phyloP scores from a whole-genome alignment of 2,888 invertebrate genomes.

The Caenorhabditis sp. region DNA sequence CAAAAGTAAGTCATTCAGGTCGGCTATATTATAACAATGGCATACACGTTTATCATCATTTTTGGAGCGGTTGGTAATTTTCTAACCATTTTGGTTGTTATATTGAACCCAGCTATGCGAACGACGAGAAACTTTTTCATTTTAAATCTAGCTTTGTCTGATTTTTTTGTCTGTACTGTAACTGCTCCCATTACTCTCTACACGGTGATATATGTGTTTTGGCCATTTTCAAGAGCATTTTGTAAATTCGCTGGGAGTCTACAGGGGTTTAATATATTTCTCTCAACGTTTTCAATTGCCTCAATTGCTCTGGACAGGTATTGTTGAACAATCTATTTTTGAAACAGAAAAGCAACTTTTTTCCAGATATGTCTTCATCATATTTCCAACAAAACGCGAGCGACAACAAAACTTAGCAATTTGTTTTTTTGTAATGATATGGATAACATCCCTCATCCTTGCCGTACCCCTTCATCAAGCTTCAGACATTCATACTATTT shows the following conservation, averaged over 20 bases:
- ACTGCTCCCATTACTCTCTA: slow-evolving; percentile 89
- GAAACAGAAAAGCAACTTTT: too few relatives aligned
- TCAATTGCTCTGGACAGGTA: slow-evolving; percentile 78
- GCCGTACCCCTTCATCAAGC: slow-evolving; percentile 67
- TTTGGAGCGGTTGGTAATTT: slow-evolving; percentile 86
- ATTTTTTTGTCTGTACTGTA: slow-evolving; percentile 78
- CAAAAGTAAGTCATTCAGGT: slow-evolving; percentile 38
- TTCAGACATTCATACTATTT: slow-evolving; percentile 61
- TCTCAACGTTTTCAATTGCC: slow-evolving; percentile 90
- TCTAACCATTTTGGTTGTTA: slow-evolving; percentile 82
- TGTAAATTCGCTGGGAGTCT: slow-evolving; percentile 87
- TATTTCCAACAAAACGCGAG: slow-evolving; percentile 69
- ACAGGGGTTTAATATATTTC: slow-evolving; percentile 86
- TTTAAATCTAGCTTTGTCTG: slow-evolving; percentile 66
- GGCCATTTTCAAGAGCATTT: slow-evolving; percentile 84
- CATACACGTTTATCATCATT: slow-evolving; percentile 77
- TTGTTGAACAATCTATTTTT: too few relatives aligned
- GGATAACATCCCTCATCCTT: slow-evolving; percentile 72
- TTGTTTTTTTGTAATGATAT: slow-evolving; percentile 73
- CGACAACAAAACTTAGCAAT: slow-evolving; percentile 72
- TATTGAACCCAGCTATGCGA: slow-evolving; percentile 86
- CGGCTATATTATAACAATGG: slow-evolving; percentile 62
- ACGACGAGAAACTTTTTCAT: slow-evolving; percentile 79
- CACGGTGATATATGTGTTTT: slow-evolving; percentile 84
- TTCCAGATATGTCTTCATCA: slow-evolving; percentile 69